These are phyloP conservation scores for Hoplias malabaricus DNA, from an alignment of 2,113 vertebrate species.

Conservation along the genomic window DNA sequence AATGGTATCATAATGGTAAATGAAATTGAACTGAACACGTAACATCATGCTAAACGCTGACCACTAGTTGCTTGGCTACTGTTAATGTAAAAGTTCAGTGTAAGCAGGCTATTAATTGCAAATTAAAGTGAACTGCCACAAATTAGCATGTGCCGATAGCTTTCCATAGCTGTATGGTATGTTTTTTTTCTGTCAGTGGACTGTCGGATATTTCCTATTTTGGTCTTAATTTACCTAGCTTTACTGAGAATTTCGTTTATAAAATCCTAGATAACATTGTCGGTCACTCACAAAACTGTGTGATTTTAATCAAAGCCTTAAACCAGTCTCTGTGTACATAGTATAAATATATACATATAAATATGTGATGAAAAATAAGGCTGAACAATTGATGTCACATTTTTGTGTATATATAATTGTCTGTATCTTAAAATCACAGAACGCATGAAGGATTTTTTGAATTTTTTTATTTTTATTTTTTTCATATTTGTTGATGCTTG, in stretches of 20 bases:
- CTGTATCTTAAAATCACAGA: constrained; percentile 66
- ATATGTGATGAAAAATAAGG: constrained; percentile 57
- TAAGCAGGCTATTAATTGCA: not conserved
- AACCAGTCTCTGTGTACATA: constrained; percentile 69
- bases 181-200: too few species aligned
- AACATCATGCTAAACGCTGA: too few species aligned
- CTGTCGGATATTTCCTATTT: too few species aligned
- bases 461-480: constrained; percentile 65
- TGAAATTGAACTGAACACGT: not conserved
- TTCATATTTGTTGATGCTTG: not conserved
- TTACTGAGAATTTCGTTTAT: not conserved
- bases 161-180: too few species aligned
- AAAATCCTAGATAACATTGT: not conserved
- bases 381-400: constrained; percentile 76
- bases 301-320: constrained; percentile 67
- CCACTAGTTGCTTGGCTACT: not conserved
- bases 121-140: not conserved
- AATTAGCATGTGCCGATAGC: not conserved
- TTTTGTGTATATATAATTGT: constrained; percentile 62
- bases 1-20: too few species aligned
- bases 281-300: not conserved
- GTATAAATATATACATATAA: constrained; percentile 80
- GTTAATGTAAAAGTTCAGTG: not conserved
- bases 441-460: constrained; percentile 75
- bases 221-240: not conserved